Evolutionary conservation across 2,888 invertebrate genomes (phyloP), one percentile per base, ranked within the genome.

Genomic region (Synergus itoensis): DNA sequence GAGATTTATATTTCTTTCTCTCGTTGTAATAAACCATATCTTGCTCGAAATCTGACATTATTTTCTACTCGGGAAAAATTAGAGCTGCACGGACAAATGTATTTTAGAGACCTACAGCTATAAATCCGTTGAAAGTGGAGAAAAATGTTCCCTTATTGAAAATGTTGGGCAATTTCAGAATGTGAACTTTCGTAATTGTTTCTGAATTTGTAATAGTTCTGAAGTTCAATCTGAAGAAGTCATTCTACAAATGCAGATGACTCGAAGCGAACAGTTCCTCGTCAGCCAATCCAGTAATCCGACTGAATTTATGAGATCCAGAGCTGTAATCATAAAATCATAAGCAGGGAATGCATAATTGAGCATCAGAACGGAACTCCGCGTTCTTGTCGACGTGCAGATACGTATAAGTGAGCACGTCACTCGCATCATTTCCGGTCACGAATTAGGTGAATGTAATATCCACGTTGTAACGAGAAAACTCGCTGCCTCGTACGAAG

Each of bases 241-340:
- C 60, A 62, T 62, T 28, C 60, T 18, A 62, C 48, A 48, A 60
- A 67, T 53, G 36, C 60, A 80, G 21, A 77, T 43, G 53, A 67
- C 45, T 67, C 45, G 65, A 79, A 78, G 64, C 45, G 73, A 79
- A 43, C 76, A 69, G 79, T 79, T 83, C 81, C 82, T 84, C 82
- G 82, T 84, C 82, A 82, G 84, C 78, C 69, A 82, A 83, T 83
- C 82, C 77, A 77, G 82, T 80, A 80, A 84, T 85, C 82, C 80
- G 80, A 79, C 81, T 83, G 82, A 82, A 85, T 83, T 84, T 83
- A 84, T 81, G 85, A 82, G 80, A 82, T 81, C 81, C 84, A 84
- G 82, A 83, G 79, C 84, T 83, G 84, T 84, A 87, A 86, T 87
- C 86, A 87, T 84, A 82, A 84, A 83, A 87, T 85, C 86, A 84